Evolutionary conservation across 1,140 invertebrate species (phyloP), one percentile per base, ranked within the genome.

Genomic region (Agrypnia vestita): DNA sequence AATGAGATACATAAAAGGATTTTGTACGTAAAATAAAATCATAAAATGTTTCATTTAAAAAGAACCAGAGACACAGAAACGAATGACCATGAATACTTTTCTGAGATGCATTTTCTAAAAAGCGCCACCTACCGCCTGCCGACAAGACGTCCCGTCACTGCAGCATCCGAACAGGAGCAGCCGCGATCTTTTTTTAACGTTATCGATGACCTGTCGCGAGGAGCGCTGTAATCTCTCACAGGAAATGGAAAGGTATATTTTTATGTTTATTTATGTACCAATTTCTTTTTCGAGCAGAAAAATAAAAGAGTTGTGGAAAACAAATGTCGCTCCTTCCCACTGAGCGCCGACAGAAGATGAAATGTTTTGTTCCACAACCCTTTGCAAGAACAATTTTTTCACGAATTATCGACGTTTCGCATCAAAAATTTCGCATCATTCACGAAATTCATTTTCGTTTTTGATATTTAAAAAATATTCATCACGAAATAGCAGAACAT

Each of bases 241-340:
- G 82, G 82, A 83, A 83, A 83, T 83, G 82, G 82, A 83, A 80
- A 61, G 79, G 79, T 77, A 83, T 83, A 80, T 83, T 83, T 83
- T 80, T 79, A 47, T 80, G 79, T 80, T 80, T 80, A 80, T 80
- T 80, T 80, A 83, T 80, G 72, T 79, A 80, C 73, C 79, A 78
- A 83, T 83, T 80, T 80, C 79, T 80, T 80, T 76, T 61, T 78
- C 51, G 64, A 72, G 67, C 12, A 25, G 77, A 71, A 64, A 78
- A 78, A 78, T 72, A 80, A 82, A 77, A 76, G 46, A 76, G 59
- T 77, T 56, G 78, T 17, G 51, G 76, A 53, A 80, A 82, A 80
- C 64, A 76, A 80, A 82, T 79, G 79, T 82, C 81, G 73, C 75
- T 82, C 78, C 62, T 80, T 78, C 80, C 69, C 46, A 47, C 69